Conservation (phyloP, 2,888 invertebrate species). For the Caenorhabditis sp. region DNA sequence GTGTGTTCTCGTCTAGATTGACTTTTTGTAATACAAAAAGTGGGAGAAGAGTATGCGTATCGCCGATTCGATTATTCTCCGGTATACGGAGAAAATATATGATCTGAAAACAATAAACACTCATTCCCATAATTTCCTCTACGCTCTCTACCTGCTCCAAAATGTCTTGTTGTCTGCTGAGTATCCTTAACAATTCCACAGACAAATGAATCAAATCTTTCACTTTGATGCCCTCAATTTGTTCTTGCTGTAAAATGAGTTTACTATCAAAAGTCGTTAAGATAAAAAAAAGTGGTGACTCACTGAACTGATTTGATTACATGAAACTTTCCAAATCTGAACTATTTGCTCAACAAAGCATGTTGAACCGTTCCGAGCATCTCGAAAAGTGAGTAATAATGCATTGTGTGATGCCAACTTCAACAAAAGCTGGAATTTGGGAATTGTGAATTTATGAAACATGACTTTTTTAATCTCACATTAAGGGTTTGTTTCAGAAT, state of each 20-base stretch:
- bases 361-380: slow-evolving; percentile 17
- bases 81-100: slow-evolving; percentile 29
- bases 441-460: background rate
- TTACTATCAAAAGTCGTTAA: background rate
- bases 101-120: slow-evolving; percentile 27
- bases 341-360: slow-evolving; percentile 47
- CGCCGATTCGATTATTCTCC: slow-evolving; percentile 39
- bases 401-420: slow-evolving; percentile 43
- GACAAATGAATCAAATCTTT: slow-evolving; percentile 43
- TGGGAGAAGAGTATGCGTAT: slow-evolving; percentile 31
- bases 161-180: slow-evolving; percentile 38
- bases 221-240: slow-evolving; percentile 48
- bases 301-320: slow-evolving; percentile 39
- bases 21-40: slow-evolving; percentile 44
- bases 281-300: background rate
- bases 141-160: slow-evolving; percentile 25
- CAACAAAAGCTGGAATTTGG: slow-evolving; percentile 33
- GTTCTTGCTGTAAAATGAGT: slow-evolving; percentile 34
- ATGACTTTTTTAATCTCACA: slow-evolving; percentile 45
- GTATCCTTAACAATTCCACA: slow-evolving; percentile 21
- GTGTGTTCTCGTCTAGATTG: slow-evolving; percentile 35
- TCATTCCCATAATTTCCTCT: too few species aligned
- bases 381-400: slow-evolving; percentile 41
- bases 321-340: slow-evolving; percentile 47
- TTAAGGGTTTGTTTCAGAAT: slow-evolving; percentile 57